Conservation (phyloP, 1,140 invertebrate species). For the Andricus grossulariae region DNA sequence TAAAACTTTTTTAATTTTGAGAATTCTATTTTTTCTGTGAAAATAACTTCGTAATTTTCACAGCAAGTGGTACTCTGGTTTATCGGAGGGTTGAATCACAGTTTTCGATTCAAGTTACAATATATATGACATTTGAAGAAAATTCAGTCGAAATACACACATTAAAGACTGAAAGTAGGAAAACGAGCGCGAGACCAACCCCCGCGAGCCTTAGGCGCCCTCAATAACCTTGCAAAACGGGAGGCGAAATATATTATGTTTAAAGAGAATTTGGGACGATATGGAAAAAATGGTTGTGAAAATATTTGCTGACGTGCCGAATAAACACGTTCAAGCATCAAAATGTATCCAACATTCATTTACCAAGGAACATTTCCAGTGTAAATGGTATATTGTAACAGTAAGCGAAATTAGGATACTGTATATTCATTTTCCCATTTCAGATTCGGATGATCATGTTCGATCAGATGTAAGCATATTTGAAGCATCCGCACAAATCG, state of each 20-base stretch:
- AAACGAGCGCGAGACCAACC: too few relatives aligned
- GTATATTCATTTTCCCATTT: slow-evolving; percentile 91
- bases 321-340: slow-evolving; percentile 85
- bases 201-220: too few relatives aligned
- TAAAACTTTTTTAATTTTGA: too few relatives aligned
- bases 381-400: slow-evolving; percentile 87
- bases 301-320: slow-evolving; percentile 87
- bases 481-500: slow-evolving; percentile 77
- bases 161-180: too few relatives aligned
- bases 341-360: slow-evolving; percentile 90
- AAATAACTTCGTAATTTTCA: too few relatives aligned
- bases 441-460: slow-evolving; percentile 89
- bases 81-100: too few relatives aligned
- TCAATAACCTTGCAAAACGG: too few relatives aligned
- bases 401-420: slow-evolving; percentile 93
- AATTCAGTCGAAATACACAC: too few relatives aligned
- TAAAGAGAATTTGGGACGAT: slow-evolving; percentile 88
- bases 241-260: slow-evolving; percentile 34
- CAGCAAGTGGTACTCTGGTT: too few relatives aligned
- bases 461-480: slow-evolving; percentile 85
- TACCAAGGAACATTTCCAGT: slow-evolving; percentile 81
- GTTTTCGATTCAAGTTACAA: too few relatives aligned
- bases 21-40: too few relatives aligned
- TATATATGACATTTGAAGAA: too few relatives aligned
- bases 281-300: slow-evolving; percentile 87